phyloP scores from a whole-genome alignment of 2,888 invertebrate species.

The Lamellibrachia satsuma region DNA sequence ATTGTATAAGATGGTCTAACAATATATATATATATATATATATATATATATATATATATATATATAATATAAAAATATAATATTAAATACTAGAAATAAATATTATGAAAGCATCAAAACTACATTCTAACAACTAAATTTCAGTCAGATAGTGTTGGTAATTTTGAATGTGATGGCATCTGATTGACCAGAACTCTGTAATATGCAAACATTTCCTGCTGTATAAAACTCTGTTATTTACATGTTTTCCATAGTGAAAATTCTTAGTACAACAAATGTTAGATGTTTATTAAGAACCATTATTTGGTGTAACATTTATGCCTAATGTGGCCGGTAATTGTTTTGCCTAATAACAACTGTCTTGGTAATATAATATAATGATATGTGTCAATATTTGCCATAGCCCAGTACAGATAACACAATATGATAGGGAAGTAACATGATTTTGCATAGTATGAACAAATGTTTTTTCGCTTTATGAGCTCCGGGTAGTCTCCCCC shows the following conservation, averaged over 20 bases:
- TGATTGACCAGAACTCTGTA: background rate
- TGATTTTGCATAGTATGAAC: background rate
- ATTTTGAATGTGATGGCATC: no score
- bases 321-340: background rate
- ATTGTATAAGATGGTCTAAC: background rate
- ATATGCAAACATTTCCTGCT: background rate
- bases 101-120: background rate
- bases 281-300: background rate
- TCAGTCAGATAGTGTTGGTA: background rate
- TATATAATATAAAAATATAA: background rate
- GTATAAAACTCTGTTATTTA: background rate
- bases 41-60: background rate
- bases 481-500: no score
- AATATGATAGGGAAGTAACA: background rate
- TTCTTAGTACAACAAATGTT: background rate
- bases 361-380: background rate
- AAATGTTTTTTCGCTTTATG: background rate
- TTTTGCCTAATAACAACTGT: background rate
- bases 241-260: background rate
- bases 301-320: background rate
- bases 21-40: background rate
- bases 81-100: background rate
- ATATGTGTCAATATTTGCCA: background rate
- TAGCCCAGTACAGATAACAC: background rate
- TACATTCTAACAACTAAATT: background rate